These are phyloP conservation scores for Chaunax sp. DNA, from an alignment of 2,797 vertebrate genomes.

Conservation along the genomic window DNA sequence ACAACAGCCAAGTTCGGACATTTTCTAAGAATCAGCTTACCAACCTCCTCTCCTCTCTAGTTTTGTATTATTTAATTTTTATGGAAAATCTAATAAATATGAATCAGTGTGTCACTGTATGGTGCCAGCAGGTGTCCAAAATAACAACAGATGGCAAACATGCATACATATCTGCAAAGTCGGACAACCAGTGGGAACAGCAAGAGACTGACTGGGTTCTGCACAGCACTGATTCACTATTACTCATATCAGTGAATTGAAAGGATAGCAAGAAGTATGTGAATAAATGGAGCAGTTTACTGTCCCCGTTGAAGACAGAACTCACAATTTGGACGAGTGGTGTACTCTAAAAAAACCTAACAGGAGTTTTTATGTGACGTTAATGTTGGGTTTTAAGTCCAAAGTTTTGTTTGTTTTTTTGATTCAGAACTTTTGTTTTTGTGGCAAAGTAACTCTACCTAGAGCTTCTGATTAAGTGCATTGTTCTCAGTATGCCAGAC, in stretches of 20 bases:
- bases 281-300: neutral
- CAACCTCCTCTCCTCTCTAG: neutral
- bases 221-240: slow-evolving; percentile 72
- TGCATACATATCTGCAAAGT: slow-evolving; percentile 62
- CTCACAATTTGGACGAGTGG: neutral
- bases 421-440: slow-evolving; percentile 6
- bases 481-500: slow-evolving; percentile 49
- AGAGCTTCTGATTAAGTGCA: slow-evolving; percentile 57
- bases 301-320: neutral
- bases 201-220: slow-evolving; percentile 61
- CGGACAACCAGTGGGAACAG: slow-evolving; percentile 66
- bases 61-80: slow-evolving; percentile 4
- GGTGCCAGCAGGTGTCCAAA: slow-evolving; percentile 55
- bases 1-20: neutral
- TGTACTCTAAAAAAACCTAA: no score
- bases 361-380: no score
- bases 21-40: neutral
- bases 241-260: slow-evolving; percentile 61
- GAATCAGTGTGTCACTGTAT: slow-evolving; percentile 54
- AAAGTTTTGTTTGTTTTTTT: no score
- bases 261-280: slow-evolving; percentile 18
- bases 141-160: slow-evolving; percentile 78
- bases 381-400: no score
- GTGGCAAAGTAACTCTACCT: no score
- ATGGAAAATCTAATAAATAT: slow-evolving; percentile 32